phyloP scores from a whole-genome alignment of 2,113 vertebrate species.

The Phyllostomus discolor region DNA sequence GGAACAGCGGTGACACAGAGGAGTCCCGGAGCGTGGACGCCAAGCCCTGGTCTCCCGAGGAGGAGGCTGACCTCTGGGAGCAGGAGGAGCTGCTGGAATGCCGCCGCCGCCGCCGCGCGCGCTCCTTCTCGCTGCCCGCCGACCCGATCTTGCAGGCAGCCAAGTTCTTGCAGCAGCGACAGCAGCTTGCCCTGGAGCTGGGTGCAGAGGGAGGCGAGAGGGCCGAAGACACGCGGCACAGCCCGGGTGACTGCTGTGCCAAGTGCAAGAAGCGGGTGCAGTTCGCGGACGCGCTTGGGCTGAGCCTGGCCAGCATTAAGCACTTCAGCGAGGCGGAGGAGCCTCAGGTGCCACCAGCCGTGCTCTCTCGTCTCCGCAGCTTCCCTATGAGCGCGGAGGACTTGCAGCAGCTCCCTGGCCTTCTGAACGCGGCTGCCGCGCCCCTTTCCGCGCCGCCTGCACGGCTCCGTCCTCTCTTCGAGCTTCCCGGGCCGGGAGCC shows the following conservation, averaged over 20 bases:
- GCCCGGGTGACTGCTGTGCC: constrained; percentile 64
- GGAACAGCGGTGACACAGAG: neutral
- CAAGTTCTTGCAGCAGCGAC: constrained; percentile 32
- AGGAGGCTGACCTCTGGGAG: neutral
- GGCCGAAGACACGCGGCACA: neutral
- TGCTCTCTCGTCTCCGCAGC: constrained; percentile 82
- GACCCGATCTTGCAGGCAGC: constrained; percentile 50
- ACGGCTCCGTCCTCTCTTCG: constrained; percentile 23
- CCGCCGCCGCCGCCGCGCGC: constrained; percentile 36
- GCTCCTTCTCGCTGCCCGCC: constrained; percentile 60
- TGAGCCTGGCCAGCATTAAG: constrained; percentile 88
- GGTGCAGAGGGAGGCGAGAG: constrained; percentile 57
- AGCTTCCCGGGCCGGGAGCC: constrained; percentile 66
- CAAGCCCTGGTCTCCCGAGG: neutral
- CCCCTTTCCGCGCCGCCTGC: neutral
- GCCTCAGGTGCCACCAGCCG: constrained; percentile 85
- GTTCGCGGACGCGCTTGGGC: constrained; percentile 91
- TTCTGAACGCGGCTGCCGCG: constrained; percentile 45
- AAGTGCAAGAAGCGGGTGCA: constrained; percentile 88
- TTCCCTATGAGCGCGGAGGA: constrained; percentile 71
- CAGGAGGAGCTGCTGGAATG: neutral
- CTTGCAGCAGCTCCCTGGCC: constrained; percentile 54
- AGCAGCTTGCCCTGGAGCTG: constrained; percentile 68
- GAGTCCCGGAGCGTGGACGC: neutral
- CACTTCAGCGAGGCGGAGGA: constrained; percentile 89